Evolutionary conservation across 2,888 invertebrate genomes (phyloP), one percentile per base, ranked within the genome.

Genomic region (Norana najaformis): DNA sequence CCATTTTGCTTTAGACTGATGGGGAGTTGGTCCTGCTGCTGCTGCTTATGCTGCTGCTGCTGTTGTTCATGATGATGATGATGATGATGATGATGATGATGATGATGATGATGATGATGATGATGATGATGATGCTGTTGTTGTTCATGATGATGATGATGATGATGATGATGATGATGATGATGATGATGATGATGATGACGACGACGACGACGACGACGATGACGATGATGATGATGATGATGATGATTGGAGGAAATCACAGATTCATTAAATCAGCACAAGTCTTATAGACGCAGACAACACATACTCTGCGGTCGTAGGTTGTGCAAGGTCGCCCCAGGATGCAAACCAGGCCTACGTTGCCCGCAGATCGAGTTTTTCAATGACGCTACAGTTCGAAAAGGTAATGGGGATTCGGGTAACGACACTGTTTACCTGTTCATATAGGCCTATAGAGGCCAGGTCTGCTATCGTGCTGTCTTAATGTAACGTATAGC

Each of bases 61-160:
- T n/a, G n/a, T n/a, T n/a, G n/a, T n/a, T 69, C 20, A 69, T 69
- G 82, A 69, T 69, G 82, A 69, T 69, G 82, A 69, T 69, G 82
- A 69, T 69, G 82, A 69, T 69, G 82, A 69, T 69, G 82, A 69
- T 69, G 82, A 69, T 69, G 82, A 69, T 69, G 82, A 69, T 69
- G 82, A 69, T 69, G 82, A 69, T 69, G 82, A 69, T 69, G 82
- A 69, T 69, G 82, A 69, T n/a, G n/a, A n/a, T n/a, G n/a, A n/a
- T n/a, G n/a, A n/a, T n/a, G n/a, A n/a, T n/a, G n/a, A n/a, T n/a
- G n/a, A n/a, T n/a, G n/a, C n/a, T n/a, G n/a, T n/a, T n/a, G n/a
- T n/a, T n/a, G n/a, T n/a, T n/a, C n/a, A n/a, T n/a, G n/a, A n/a
- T n/a, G n/a, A n/a, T n/a, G n/a, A n/a, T n/a, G n/a, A n/a, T n/a